These are phyloP conservation scores for Pseudonaja textilis DNA, from an alignment of 2,113 vertebrate species.

Conservation along the genomic window DNA sequence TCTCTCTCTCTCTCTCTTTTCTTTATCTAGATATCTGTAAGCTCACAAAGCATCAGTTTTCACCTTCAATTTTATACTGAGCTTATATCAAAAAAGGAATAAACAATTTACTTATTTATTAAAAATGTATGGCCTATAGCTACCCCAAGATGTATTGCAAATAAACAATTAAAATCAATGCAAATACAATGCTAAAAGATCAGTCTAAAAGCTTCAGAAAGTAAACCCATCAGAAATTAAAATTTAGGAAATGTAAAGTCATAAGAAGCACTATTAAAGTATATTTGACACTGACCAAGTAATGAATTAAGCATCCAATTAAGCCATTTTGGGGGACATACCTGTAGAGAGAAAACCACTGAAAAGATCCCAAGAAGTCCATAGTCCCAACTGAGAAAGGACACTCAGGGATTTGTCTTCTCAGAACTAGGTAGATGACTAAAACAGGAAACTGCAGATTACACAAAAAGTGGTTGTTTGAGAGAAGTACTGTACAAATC, in stretches of 20 bases:
- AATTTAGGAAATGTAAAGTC: not conserved
- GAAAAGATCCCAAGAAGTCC: not conserved
- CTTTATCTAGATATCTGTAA: not conserved
- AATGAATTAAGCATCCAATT: not conserved
- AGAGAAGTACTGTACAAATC: not conserved
- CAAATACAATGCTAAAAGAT: not conserved
- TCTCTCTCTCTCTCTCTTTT: not conserved
- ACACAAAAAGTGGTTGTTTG: not conserved
- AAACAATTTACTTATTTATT: not conserved
- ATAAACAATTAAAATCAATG: not conserved
- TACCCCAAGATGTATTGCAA: not conserved
- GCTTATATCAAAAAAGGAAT: not conserved
- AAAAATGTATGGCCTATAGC: not conserved
- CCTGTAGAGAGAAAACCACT: not conserved
- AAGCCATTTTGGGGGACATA: not conserved
- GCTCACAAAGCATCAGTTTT: not conserved
- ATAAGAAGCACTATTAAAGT: not conserved
- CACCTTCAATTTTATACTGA: not conserved
- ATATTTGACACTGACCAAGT: not conserved
- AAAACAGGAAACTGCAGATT: not conserved
- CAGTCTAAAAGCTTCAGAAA: not conserved
- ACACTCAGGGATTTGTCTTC: not conserved
- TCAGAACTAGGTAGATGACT: not conserved
- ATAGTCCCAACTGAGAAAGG: not conserved
- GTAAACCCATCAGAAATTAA: not conserved